Base-by-base conservation (phyloP, 2,113 vertebrate genomes). In the human (Homo sapiens) region DNA sequence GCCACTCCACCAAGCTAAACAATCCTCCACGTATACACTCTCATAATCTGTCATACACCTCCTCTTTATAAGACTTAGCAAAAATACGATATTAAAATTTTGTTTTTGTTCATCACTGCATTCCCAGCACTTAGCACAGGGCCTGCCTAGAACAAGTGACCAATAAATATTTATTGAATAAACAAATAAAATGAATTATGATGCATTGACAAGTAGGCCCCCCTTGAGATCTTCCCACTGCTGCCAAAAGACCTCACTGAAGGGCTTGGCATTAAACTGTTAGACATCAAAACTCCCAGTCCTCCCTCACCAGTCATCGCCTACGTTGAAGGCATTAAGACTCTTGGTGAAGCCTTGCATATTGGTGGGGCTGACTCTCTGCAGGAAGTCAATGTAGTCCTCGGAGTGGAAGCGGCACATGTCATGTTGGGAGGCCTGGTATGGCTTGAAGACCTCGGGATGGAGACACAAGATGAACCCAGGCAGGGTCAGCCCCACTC, bases 311-410 rank as follows among this genome's bases (percentile, higher is more conserved):
- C 99, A 99, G 98, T 99, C 99, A 1, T 99, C 99, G 0, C 99
- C 99, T 57, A 99, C 99, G 0, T 99, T 99, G 98, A 99, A 99
- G 82, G 99, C 99, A 12, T 99, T 99, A 94, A 99, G 99, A 98
- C 99, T 99, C 98, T 99, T 99, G 57, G 99, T 99, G 99, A 99
- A 99, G 93, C 99, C 99, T 98, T 99, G 99, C 99, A 99, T 99
- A 98, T 99, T 99, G 96, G 99, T 99, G 96, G 99, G 99, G 98
- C 99, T 99, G 97, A 99, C 99, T 92, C 99, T 99, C 99, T 99
- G 99, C 76, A 99, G 98, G 98, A 99, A 99, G 98, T 99, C 99
- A 0, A 99, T 99, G 98, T 99, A 99, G 92, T 99, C 99, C 97
- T 99, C 99, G 0, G 99, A 99, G 98, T 99, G 99, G 98, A 99